These are phyloP conservation scores for Drosophila tristis DNA, from an alignment of 1,140 invertebrate species.

Conservation along the genomic window DNA sequence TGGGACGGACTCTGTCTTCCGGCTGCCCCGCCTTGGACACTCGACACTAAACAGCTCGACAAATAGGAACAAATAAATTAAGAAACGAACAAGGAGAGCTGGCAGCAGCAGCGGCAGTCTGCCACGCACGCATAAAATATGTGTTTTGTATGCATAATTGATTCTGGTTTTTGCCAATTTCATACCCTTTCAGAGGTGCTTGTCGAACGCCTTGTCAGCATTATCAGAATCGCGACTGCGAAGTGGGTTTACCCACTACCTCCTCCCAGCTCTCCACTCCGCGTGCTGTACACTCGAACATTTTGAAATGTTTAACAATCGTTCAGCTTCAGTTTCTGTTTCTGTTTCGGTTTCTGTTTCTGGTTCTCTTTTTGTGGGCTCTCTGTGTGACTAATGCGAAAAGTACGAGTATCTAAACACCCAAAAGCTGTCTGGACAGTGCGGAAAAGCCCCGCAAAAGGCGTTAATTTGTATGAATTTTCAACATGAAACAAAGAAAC, in stretches of 20 bases:
- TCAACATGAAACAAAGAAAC: constrained; percentile 41
- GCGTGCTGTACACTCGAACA: constrained; percentile 16
- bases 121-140: constrained; percentile 55
- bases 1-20: constrained; percentile 58
- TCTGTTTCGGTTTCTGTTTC: constrained; percentile 14
- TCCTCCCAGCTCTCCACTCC: background rate
- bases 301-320: background rate
- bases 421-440: constrained; percentile 16
- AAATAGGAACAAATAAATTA: constrained; percentile 10
- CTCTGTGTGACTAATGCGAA: constrained; percentile 42
- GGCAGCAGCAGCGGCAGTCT: constrained; percentile 21
- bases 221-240: constrained; percentile 36
- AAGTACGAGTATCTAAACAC: constrained; percentile 29
- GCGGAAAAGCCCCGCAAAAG: constrained; percentile 53
- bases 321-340: background rate
- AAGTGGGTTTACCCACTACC: constrained; percentile 39
- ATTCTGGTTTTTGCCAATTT: constrained; percentile 62
- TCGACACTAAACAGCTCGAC: background rate
- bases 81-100: constrained; percentile 20
- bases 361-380: constrained; percentile 11
- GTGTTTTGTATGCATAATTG: constrained; percentile 79
- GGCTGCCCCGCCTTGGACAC: constrained; percentile 33
- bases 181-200: constrained; percentile 45
- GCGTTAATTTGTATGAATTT: constrained; percentile 55
- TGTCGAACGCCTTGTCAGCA: constrained; percentile 40